Evolutionary conservation across 1,140 invertebrate species (phyloP).

Genomic region (Sinonovacula constricta): DNA sequence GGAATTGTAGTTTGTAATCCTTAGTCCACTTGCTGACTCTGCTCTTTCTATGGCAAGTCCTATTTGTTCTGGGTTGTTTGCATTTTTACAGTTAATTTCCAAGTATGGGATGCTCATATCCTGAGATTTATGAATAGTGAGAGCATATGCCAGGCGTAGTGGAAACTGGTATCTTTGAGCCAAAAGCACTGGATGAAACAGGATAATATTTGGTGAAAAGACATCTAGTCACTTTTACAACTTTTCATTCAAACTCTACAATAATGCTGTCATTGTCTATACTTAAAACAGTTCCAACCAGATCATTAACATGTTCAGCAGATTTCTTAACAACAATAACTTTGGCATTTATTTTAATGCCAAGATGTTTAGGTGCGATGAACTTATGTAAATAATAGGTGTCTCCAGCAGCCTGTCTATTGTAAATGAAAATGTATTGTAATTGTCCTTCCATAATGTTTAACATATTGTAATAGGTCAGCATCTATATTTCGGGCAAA

Average conservation of each 20-base stretch:
- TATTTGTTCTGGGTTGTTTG: conserved; percentile 20
- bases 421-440: background rate
- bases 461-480: too few species aligned
- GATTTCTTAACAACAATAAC: conserved; percentile 1
- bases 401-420: background rate
- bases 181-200: background rate
- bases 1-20: too few species aligned
- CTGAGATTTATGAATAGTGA: too few species aligned
- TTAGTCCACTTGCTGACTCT: too few species aligned
- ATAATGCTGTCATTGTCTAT: background rate
- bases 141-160: too few species aligned
- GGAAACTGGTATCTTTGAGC: background rate
- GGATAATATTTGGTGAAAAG: conserved; percentile 6
- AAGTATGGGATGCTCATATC: too few species aligned
- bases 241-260: background rate
- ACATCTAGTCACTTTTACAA: background rate
- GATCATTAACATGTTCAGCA: background rate
- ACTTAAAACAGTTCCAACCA: background rate
- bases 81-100: too few species aligned
- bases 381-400: conserved; percentile 2
- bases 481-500: too few species aligned
- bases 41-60: conserved; percentile 1
- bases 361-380: too few species aligned
- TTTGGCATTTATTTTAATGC: background rate
- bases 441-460: background rate